phyloP scores from a whole-genome alignment of 1,140 invertebrate species.

The Drosophila parabipectinata region DNA sequence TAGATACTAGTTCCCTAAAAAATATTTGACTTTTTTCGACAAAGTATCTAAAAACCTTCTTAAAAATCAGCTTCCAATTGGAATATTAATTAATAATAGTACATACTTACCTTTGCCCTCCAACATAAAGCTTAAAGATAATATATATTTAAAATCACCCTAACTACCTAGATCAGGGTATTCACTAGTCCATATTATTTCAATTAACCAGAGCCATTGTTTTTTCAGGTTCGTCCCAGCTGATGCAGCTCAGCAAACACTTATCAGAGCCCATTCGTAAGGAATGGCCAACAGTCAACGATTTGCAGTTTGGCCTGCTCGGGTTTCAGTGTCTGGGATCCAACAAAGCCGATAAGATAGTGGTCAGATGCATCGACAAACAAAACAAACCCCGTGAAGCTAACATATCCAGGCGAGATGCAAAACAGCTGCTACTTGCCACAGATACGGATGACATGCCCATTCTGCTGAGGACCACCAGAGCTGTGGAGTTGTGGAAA shows the following conservation, averaged over 20 bases:
- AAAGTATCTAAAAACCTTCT: neutral
- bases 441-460: constrained; percentile 8
- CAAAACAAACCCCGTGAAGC: constrained; percentile 7
- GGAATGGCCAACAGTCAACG: neutral
- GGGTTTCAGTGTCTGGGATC: constrained; percentile 34
- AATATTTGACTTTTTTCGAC: too few species aligned
- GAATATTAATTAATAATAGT: too few species aligned
- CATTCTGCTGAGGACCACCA: constrained; percentile 27
- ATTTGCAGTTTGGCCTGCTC: constrained; percentile 16
- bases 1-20: neutral
- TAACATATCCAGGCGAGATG: constrained; percentile 19
- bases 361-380: constrained; percentile 34
- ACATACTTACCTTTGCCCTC: too few species aligned
- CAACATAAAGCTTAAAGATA: too few species aligned
- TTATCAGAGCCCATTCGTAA: neutral
- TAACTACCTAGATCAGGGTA: constrained; percentile 6
- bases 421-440: constrained; percentile 52
- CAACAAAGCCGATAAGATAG: constrained; percentile 14
- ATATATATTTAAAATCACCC: neutral
- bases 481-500: constrained; percentile 54
- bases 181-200: neutral
- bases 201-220: neutral
- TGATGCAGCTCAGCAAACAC: constrained; percentile 2
- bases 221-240: constrained; percentile 22
- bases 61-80: too few species aligned